Conservation (phyloP, 2,113 vertebrate genomes). For the Pedetes capensis region DNA sequence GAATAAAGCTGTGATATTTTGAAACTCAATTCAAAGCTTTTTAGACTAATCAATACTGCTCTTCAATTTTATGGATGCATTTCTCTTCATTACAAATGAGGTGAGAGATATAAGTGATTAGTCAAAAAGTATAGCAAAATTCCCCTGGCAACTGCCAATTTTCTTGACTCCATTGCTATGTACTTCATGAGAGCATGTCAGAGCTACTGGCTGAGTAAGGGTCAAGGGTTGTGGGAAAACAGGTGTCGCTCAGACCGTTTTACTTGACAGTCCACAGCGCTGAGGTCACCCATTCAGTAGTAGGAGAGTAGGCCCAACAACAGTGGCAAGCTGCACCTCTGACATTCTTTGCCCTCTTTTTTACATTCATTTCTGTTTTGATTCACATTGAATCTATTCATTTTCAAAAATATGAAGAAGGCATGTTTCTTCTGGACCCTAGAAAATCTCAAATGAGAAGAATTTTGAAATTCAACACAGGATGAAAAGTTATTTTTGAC, state of each 20-base stretch:
- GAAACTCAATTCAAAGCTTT: constrained; percentile 16
- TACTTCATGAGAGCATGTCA: background rate
- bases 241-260: constrained; percentile 47
- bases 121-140: background rate
- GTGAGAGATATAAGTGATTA: constrained; percentile 13
- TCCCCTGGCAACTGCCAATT: constrained; percentile 17
- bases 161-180: constrained; percentile 8
- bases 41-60: constrained; percentile 8
- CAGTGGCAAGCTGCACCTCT: background rate
- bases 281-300: background rate
- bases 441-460: background rate
- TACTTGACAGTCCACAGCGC: constrained; percentile 11
- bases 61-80: constrained; percentile 34
- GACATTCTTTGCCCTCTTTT: constrained; percentile 41
- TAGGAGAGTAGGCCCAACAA: constrained; percentile 43
- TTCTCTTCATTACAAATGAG: constrained; percentile 38
- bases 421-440: background rate
- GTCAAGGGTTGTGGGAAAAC: constrained; percentile 17
- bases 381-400: background rate
- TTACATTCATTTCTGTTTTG: background rate
- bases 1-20: constrained; percentile 24
- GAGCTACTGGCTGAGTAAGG: background rate
- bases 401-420: background rate
- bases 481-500: background rate
- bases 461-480: constrained; percentile 6